Evolutionary conservation across 2,888 invertebrate species (phyloP), one percentile per base, ranked within the genome.

Genomic region (Melieria omissa): DNA sequence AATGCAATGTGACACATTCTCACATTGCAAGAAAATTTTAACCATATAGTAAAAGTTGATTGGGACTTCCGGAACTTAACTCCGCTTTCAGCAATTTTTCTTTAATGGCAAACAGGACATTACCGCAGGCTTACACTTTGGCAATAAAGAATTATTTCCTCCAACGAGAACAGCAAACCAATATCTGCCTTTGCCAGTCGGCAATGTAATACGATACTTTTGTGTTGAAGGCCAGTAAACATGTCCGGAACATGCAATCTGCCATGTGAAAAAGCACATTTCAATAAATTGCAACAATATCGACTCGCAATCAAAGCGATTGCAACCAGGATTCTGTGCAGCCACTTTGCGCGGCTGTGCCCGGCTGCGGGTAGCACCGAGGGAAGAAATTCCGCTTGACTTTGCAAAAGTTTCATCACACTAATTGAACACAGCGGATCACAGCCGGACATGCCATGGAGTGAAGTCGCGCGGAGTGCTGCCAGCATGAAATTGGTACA

Each of bases 381-480:
- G n/a, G 44, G 16, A 55, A 58, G 14, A 63, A 49, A 63, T 74
- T 55, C 46, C 68, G 61, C 70, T 46, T 71, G 74, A 74, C 71
- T 75, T 71, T 73, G 73, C 64, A 71, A 61, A 73, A 75, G 58
- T 75, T 73, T 69, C 75, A 75, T 73, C 75, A 75, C 69, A 70
- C 65, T 75, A 73, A 73, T 71, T 75, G 71, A 70, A 68, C 44
- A 45, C 58, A 62, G 52, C 61, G 44, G 46, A 54, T 9, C 47
- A 52, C 8, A 65, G 49, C 14, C 5, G 7, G n/a, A 65, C 8
- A 16, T 12, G 14, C 9, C 47, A 9, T 8, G 49, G 64, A 14
- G 64, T n/a, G 66, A 45, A 4, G 44, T 6, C 16, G 47, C 74
- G 68, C 68, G 63, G 49, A 65, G 63, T 46, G 14, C 60, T 42